Base-by-base conservation (phyloP, 2,888 invertebrate species). In the Hirtodrosophila confusa region DNA sequence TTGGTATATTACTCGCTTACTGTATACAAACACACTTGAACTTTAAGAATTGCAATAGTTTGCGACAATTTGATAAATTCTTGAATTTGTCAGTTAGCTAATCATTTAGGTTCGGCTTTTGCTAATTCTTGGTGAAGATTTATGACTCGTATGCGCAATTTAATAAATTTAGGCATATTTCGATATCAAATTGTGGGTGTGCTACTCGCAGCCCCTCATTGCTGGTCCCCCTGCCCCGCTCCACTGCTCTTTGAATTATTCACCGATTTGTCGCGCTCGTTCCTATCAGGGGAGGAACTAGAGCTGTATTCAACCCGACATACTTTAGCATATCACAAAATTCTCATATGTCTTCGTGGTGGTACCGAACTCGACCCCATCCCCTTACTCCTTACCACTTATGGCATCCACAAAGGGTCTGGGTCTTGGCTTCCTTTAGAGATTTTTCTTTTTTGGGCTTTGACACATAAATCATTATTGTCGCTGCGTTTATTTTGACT, bases 401-500 rank as follows among this genome's bases (percentile, higher is more conserved):
- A 33, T 33, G 24, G 12, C 12, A 33, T 47, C 27, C 11, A 39
- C 47, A 58, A 60, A 54, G 63, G 68, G 49, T 56, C 63, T 60
- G 48, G 27, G 27, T 35, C 58, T 63, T 36, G 47, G 50, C 41
- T 58, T 65, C 44, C 51, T 63, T 65, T 58, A 47, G 36, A 64
- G 45, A 75, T 56, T 64, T 48, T 58, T 58, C 51, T 55, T 61
- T 47, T 60, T 47, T 43, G 44, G 44, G 45, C 60, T 64, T 43
- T 48, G 37, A 41, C 39, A 45, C 50, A 83, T 84, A 83, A 84
- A 84, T 84, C 83, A 84, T 84, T 86, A 78, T 86, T 85, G 78
- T 78, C 68, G 68, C 69, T 70, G 79, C 79, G 85, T 79, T 85
- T 85, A 75, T 80, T 83, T 85, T 83, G 80, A 86, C 72, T 84